Evolutionary conservation across 1,140 invertebrate species (phyloP).

Genomic region (Euglossa dilemma): DNA sequence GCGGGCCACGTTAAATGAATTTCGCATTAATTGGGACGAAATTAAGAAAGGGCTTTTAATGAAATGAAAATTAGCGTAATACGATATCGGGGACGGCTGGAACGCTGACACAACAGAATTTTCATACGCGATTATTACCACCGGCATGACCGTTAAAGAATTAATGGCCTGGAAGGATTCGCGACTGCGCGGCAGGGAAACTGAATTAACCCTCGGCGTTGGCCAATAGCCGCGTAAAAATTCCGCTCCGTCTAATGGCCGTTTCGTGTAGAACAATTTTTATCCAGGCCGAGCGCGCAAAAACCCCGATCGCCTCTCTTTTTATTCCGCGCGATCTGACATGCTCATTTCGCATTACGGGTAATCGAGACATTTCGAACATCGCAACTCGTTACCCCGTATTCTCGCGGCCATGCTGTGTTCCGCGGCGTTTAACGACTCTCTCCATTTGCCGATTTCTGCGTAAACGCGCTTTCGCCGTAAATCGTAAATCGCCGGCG

Average conservation of each 20-base stretch:
- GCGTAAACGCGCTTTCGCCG: too few relatives aligned
- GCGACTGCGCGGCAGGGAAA: constrained; percentile 35
- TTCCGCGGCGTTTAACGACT: too few relatives aligned
- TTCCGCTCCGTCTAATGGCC: constrained; percentile 7
- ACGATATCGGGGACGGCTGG: background rate
- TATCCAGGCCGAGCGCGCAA: background rate
- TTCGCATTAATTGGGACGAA: background rate
- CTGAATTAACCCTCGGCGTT: constrained; percentile 25
- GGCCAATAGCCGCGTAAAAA: background rate
- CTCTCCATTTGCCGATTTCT: too few relatives aligned
- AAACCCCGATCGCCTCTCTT: background rate
- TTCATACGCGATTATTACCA: constrained; percentile 24
- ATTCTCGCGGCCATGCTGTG: too few relatives aligned
- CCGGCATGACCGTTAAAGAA: constrained; percentile 24
- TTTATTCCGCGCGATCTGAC: background rate
- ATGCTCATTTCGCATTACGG: background rate
- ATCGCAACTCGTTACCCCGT: too few relatives aligned
- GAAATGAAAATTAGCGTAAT: background rate
- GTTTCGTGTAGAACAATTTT: constrained; percentile 33
- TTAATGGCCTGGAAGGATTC: constrained; percentile 36
- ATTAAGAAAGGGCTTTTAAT: background rate
- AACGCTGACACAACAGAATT: constrained; percentile 22
- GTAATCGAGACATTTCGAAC: background rate
- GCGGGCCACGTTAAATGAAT: background rate
- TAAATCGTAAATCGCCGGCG: too few relatives aligned